These are phyloP conservation scores for Dinomys branickii DNA, from an alignment of 2,113 vertebrate genomes.

Conservation along the genomic window DNA sequence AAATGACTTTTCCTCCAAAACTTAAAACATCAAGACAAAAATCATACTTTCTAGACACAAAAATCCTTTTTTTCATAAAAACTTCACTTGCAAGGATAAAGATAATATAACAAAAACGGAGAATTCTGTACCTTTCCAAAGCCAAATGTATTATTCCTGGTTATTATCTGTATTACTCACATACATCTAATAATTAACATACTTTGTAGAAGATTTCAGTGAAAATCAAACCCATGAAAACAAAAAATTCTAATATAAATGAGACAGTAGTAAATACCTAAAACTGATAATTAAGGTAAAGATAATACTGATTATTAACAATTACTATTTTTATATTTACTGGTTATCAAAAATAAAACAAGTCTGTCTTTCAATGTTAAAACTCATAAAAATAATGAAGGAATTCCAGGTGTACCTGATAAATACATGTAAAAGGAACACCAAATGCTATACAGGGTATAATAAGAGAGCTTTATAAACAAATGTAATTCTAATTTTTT, in stretches of 20 bases:
- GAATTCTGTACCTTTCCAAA: not conserved
- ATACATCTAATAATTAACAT: constrained; percentile 28
- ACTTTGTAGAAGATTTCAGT: not conserved
- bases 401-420: not conserved
- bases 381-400: constrained; percentile 12
- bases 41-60: not conserved
- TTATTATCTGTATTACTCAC: not conserved
- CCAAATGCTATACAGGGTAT: constrained; percentile 33
- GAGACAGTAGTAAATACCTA: not conserved
- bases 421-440: not conserved
- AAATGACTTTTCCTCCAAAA: not conserved
- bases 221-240: constrained; percentile 38
- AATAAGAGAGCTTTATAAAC: not conserved
- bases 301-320: not conserved
- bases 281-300: constrained; percentile 15
- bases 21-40: constrained; percentile 32
- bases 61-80: not conserved
- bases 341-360: not conserved
- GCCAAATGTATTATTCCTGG: constrained; percentile 11
- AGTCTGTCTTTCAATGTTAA: not conserved
- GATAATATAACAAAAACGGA: not conserved
- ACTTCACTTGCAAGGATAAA: not conserved
- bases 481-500: constrained; percentile 12
- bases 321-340: constrained; percentile 6
- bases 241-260: not conserved